Evolutionary conservation across 2,888 invertebrate species (phyloP).

Genomic region (Polyommatus iphigenia): DNA sequence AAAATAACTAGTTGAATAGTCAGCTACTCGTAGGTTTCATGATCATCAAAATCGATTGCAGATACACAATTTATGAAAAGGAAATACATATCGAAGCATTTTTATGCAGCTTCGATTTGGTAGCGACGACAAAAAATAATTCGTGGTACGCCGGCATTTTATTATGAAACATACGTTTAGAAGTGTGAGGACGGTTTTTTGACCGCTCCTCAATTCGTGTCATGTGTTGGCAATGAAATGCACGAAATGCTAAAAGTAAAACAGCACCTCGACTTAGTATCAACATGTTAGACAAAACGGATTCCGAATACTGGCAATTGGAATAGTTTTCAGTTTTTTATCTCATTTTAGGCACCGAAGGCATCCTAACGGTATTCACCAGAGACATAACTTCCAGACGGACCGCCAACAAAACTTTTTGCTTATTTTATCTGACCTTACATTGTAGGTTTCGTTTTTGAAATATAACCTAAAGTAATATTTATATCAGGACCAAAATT

Average conservation of each 20-base stretch:
- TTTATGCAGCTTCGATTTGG: constrained; percentile 22
- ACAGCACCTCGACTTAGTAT: constrained; percentile 47
- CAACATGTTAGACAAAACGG: constrained; percentile 72
- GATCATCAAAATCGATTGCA: not conserved
- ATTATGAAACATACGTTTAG: constrained; percentile 29
- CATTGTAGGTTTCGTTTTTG: constrained; percentile 59
- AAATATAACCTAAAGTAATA: constrained; percentile 46
- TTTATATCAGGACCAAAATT: constrained; percentile 15
- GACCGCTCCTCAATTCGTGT: constrained; percentile 24
- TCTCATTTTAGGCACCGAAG: constrained; percentile 63
- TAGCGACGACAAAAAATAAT: constrained; percentile 17
- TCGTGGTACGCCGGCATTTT: constrained; percentile 21
- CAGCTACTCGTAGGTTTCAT: too few relatives aligned
- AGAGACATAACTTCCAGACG: constrained; percentile 72
- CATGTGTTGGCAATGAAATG: constrained; percentile 31
- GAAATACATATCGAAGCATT: constrained; percentile 1
- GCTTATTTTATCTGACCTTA: constrained; percentile 72
- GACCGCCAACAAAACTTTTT: constrained; percentile 68
- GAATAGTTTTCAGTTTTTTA: constrained; percentile 74
- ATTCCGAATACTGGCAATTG: constrained; percentile 78
- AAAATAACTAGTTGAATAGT: too few relatives aligned
- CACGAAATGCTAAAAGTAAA: constrained; percentile 39
- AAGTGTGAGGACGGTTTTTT: constrained; percentile 28
- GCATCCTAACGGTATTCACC: constrained; percentile 77
- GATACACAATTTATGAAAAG: not conserved